Evolutionary conservation across 2,888 invertebrate genomes (phyloP).

Genomic region (Autographa gamma): DNA sequence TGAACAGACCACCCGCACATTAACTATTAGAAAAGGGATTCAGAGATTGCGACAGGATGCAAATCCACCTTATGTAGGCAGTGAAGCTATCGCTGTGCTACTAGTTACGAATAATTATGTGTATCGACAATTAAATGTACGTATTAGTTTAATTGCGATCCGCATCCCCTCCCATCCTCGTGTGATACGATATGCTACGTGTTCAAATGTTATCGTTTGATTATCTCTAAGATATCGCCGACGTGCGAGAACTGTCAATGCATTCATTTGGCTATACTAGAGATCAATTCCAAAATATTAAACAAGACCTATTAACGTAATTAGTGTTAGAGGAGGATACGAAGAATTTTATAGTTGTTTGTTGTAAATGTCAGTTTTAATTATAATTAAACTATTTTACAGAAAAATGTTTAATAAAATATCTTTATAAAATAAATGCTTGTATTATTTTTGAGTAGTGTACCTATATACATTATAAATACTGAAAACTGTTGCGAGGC

Average conservation of each 20-base stretch:
- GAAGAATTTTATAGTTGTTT: slow-evolving; percentile 89
- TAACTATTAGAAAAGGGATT: slow-evolving; percentile 32
- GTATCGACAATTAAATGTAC: slow-evolving; percentile 71
- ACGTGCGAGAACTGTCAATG: slow-evolving; percentile 65
- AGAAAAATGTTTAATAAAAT: slow-evolving; percentile 89
- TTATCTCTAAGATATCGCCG: slow-evolving; percentile 65
- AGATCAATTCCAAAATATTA: slow-evolving; percentile 73
- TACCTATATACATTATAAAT: slow-evolving; percentile 37
- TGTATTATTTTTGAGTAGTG: slow-evolving; percentile 61
- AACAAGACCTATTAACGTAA: slow-evolving; percentile 83
- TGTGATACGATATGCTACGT: slow-evolving; percentile 82
- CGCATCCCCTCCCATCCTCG: slow-evolving; percentile 75
- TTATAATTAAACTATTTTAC: slow-evolving; percentile 84
- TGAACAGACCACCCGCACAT: slow-evolving; percentile 25
- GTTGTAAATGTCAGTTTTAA: slow-evolving; percentile 89
- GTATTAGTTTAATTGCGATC: slow-evolving; percentile 67
- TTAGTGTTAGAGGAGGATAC: slow-evolving; percentile 83
- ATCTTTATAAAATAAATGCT: slow-evolving; percentile 82
- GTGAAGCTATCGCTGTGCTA: slow-evolving; percentile 47
- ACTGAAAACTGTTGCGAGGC: slow-evolving; percentile 36
- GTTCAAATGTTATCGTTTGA: slow-evolving; percentile 76
- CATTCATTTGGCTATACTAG: slow-evolving; percentile 68
- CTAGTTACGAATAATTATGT: slow-evolving; percentile 65
- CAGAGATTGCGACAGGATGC: slow-evolving; percentile 49
- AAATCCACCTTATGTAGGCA: slow-evolving; percentile 37